Conservation (phyloP, 2,888 invertebrate species). For the Heliconius charithonia region DNA sequence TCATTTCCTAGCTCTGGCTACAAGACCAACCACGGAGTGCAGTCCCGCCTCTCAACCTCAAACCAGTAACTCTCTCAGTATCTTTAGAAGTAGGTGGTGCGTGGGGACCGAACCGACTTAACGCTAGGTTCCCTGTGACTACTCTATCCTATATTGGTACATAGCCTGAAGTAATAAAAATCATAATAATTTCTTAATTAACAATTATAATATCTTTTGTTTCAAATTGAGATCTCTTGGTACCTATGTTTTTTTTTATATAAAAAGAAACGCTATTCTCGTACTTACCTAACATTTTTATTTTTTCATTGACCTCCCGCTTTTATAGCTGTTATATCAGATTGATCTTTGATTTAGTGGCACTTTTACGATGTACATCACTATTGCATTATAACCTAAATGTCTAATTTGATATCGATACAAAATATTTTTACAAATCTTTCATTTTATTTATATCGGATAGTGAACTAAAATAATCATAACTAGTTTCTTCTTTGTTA, state of each 20-base stretch:
- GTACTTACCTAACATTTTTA: neutral
- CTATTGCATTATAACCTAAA: slow-evolving; percentile 19
- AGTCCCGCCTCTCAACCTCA: neutral
- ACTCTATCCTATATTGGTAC: neutral
- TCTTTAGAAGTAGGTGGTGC: neutral
- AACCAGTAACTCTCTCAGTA: too few relatives aligned
- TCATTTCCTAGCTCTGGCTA: neutral
- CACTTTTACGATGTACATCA: slow-evolving; percentile 14
- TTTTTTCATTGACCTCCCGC: neutral
- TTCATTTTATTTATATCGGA: neutral
- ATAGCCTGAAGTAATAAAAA: neutral
- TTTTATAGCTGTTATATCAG: slow-evolving; percentile 10
- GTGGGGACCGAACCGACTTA: neutral
- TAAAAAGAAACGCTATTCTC: neutral
- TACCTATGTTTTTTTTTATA: neutral
- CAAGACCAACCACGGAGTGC: neutral
- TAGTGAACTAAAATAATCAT: too few relatives aligned
- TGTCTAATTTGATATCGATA: neutral
- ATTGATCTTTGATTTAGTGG: slow-evolving; percentile 22
- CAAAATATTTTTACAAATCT: neutral
- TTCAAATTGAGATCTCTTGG: too few relatives aligned
- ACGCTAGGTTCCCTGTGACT: neutral
- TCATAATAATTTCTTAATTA: too few relatives aligned
- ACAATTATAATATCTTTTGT: too few relatives aligned
- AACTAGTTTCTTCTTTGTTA: too few relatives aligned